phyloP scores from a whole-genome alignment of 2,113 vertebrate species.

The Mus musculus region GRCm39 chr15:18925501-18926000 shows the following conservation, averaged over 20 bases:
- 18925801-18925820: neutral
- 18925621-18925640: neutral
- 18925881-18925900: conserved; percentile 7
- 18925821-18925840: conserved; percentile 5
- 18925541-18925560: neutral
- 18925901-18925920: neutral
- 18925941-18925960: too few species aligned
- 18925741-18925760: neutral
- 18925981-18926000: conserved; percentile 16
- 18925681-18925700: neutral
- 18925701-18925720: neutral
- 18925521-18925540: neutral
- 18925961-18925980: neutral
- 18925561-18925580: neutral
- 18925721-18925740: neutral
- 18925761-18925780: neutral
- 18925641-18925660: neutral
- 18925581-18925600: neutral
- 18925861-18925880: neutral
- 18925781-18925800: neutral
- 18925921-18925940: neutral
- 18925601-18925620: neutral
- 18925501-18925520: neutral
- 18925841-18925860: neutral
- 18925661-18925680: neutral